Evolutionary conservation across 1,140 invertebrate genomes (phyloP), one percentile per base, ranked within the genome.

Genomic region (Conus ventricosus): DNA sequence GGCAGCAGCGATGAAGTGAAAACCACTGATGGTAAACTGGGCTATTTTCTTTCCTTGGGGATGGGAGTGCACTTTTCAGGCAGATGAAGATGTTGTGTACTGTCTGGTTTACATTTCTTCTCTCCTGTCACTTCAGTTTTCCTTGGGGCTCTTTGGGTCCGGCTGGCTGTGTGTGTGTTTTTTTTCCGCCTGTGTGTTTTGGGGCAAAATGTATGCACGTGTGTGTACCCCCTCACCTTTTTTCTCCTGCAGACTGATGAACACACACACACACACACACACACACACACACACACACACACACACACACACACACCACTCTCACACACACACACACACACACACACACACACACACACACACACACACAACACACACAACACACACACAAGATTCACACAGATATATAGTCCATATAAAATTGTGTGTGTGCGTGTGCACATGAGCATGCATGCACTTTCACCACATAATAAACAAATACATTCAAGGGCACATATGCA

Each of bases 21-120:
- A 63, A 20, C 54, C 25, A 84, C 63, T 63, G 82, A 84, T 39
- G 82, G 82, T 84, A 84, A 84, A 84, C 11, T 27, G 5, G 5
- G 39, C 54, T 54, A 17, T 39, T 39, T 27, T 78, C 76, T 78
- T 7, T 39, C 39, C 10, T 78, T 78, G 10, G 67, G 15, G 17
- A 7, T 71, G 67, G 67, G 67, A 23, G 67, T 17, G 67, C 67
- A 71, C 67, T 71, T 71, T 11, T 71, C 23, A 71, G 80, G 80
- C 17, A 55, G 23, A 55, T 51, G 23, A 7, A 17, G 17, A 82
- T 82, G 25, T 51, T 82, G 6, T 51, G 17, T 23, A 27, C 13
- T 3, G n/a, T 82, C 13, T 82, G n/a, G n/a, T 82, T 0, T 82
- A 27, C 27, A 17, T 82, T 25, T 55, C 57, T 60, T 60, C 57